These are phyloP conservation scores for Nibea coibor DNA, from an alignment of 2,113 vertebrate genomes.

Conservation along the genomic window DNA sequence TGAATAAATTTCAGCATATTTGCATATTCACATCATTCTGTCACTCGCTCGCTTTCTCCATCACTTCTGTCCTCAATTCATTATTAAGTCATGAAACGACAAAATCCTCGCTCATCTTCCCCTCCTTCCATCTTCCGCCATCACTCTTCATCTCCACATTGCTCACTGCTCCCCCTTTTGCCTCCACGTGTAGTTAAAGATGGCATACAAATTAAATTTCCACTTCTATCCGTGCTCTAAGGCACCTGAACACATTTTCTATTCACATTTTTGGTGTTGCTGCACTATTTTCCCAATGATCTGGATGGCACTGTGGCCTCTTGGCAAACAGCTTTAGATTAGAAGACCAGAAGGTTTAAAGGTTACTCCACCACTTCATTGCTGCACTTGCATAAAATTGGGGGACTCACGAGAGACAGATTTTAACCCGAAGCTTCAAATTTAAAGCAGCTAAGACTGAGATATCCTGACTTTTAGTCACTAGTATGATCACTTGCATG, in stretches of 20 bases:
- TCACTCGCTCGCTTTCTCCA: background rate
- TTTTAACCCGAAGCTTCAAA: too few species aligned
- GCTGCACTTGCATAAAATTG: too few species aligned
- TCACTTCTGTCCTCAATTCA: background rate
- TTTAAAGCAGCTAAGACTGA: background rate
- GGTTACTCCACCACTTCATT: too few species aligned
- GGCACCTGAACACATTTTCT: background rate
- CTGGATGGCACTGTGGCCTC: background rate
- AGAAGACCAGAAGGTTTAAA: background rate
- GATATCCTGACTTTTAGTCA: background rate
- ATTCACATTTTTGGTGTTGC: background rate
- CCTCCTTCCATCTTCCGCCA: background rate
- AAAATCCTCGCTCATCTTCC: background rate
- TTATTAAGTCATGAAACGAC: constrained; percentile 11
- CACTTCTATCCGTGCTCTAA: background rate
- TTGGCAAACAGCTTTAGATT: background rate
- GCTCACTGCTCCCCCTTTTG: background rate
- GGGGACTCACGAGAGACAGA: too few species aligned
- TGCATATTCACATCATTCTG: background rate
- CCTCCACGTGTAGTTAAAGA: background rate
- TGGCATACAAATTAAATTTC: background rate
- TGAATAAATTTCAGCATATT: constrained; percentile 16
- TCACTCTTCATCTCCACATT: background rate
- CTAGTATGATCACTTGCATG: background rate
- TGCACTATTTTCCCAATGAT: background rate